These are phyloP conservation scores for Pluvialis apricaria DNA, from an alignment of 2,113 vertebrate genomes.

Conservation along the genomic window DNA sequence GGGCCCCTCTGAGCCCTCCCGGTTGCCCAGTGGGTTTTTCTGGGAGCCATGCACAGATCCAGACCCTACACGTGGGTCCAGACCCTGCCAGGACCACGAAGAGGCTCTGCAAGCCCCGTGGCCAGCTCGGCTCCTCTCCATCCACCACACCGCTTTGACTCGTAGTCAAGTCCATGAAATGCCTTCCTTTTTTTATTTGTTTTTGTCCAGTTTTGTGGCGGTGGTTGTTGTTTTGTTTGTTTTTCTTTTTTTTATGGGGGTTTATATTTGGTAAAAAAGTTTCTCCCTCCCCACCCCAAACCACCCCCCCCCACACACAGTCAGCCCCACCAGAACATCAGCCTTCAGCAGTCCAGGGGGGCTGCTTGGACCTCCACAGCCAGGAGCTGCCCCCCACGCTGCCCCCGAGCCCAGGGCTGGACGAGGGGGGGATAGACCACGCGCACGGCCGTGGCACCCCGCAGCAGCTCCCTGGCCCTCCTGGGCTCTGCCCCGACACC, in stretches of 20 bases:
- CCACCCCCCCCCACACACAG: neutral
- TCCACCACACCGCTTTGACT: neutral
- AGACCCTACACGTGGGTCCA: neutral
- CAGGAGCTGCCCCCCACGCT: constrained; percentile 23
- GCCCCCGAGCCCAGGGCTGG: constrained; percentile 65
- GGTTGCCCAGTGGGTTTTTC: neutral
- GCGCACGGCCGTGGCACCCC: neutral
- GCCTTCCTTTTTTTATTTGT: neutral
- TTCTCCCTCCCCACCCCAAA: neutral
- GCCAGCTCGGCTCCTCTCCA: neutral
- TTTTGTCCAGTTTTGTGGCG: neutral
- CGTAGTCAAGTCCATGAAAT: neutral
- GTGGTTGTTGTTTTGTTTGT: no score
- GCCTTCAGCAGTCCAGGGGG: constrained; percentile 51
- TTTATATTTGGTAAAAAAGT: constrained; percentile 29
- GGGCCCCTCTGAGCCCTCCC: neutral
- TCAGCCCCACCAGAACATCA: neutral
- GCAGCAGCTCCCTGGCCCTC: neutral
- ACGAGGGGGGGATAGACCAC: constrained; percentile 67
- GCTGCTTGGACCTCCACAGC: constrained; percentile 49
- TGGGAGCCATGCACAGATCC: neutral
- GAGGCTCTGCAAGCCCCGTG: neutral
- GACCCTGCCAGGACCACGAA: neutral
- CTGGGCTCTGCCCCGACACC: neutral
- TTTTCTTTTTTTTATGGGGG: neutral